Conservation (phyloP, 2,113 vertebrate species). For the Nothoprocta pentlandii region DNA sequence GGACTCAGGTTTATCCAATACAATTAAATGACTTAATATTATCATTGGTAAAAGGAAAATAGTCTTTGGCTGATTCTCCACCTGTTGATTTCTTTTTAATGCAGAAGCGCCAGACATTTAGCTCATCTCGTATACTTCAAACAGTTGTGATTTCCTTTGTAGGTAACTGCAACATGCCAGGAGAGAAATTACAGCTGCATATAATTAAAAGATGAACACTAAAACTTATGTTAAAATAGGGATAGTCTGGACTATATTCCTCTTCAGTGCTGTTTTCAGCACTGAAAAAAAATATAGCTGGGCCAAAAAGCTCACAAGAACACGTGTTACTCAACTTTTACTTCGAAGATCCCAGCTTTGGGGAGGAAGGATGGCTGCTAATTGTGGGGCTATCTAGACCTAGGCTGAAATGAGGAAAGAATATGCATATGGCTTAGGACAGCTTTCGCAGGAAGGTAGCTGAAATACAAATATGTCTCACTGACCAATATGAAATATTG, state of each 20-base stretch:
- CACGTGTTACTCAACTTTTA: accelerated
- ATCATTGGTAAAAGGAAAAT: background rate
- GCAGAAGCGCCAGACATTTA: background rate
- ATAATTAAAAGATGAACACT: slow-evolving; percentile 2
- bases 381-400: background rate
- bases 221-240: background rate
- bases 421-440: background rate
- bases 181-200: background rate
- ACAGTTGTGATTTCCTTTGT: background rate
- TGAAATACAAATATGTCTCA: background rate
- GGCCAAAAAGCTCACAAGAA: background rate
- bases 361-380: background rate
- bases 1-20: background rate
- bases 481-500: background rate
- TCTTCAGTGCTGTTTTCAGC: background rate
- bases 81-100: background rate
- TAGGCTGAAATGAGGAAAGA: background rate
- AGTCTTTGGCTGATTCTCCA: background rate
- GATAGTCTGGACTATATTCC: background rate
- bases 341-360: background rate
- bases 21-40: background rate
- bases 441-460: background rate
- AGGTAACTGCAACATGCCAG: background rate
- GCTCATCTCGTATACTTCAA: background rate
- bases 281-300: background rate